Evolutionary conservation across 2,797 vertebrate species (phyloP).

Genomic region (Sebastes kiyomatsui): DNA sequence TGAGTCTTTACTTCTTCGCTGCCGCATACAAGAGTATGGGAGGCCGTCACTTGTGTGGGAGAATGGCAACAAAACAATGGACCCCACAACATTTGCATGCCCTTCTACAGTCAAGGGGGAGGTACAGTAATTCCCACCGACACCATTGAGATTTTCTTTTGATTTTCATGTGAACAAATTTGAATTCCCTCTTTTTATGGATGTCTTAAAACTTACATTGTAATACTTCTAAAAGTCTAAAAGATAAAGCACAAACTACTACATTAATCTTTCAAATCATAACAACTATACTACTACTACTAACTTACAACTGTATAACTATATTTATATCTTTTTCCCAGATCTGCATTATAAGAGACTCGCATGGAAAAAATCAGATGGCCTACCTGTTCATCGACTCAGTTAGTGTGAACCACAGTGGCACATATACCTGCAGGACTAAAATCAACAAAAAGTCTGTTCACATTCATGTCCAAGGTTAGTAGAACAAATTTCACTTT

Average conservation of each 20-base stretch:
- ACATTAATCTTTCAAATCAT: neutral
- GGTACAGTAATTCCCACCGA: constrained; percentile 29
- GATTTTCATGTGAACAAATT: neutral
- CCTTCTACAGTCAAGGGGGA: neutral
- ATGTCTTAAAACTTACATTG: neutral
- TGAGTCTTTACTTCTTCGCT: constrained; percentile 75
- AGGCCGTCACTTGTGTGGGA: neutral
- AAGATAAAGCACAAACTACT: neutral
- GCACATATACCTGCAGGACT: constrained; percentile 71
- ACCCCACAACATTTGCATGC: accelerated
- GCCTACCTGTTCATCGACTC: constrained; percentile 64
- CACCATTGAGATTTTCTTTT: neutral
- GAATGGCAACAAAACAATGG: neutral
- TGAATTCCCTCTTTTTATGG: neutral
- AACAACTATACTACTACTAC: accelerated
- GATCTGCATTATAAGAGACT: constrained; percentile 36
- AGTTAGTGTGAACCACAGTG: constrained; percentile 49
- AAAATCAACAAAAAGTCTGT: constrained; percentile 24
- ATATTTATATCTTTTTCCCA: constrained; percentile 29
- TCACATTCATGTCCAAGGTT: constrained; percentile 72
- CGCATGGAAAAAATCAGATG: accelerated
- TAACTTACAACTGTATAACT: too few relatives aligned
- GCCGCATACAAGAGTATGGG: accelerated
- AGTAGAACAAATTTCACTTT: neutral
- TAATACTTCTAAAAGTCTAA: neutral